Evolutionary conservation across 35 echinoderm and acorn worm species (phyloP).

Genomic region (Apostichopus californicus): DNA sequence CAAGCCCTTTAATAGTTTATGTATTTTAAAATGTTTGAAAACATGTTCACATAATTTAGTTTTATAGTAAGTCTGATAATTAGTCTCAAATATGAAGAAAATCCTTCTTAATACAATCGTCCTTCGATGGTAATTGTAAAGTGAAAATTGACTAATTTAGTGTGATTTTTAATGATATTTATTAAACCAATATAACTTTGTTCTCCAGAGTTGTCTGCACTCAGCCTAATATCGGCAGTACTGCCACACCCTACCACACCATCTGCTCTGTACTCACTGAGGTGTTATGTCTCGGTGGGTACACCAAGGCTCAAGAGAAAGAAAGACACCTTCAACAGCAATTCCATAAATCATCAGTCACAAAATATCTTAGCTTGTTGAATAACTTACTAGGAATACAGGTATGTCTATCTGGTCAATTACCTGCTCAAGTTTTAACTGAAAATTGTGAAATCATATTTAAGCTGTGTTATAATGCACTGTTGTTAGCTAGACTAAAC

Average conservation of each 20-base stretch:
- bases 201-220: constrained; percentile 62
- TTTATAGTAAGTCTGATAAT: too few species aligned
- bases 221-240: constrained; percentile 56
- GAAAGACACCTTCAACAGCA: constrained; percentile 65
- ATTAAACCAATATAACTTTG: neutral
- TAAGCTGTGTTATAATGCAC: too few species aligned
- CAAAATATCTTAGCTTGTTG: constrained; percentile 67
- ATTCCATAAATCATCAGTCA: constrained; percentile 52
- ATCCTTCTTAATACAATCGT: neutral
- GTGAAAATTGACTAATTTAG: neutral
- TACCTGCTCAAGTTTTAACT: too few species aligned
- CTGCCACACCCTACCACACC: constrained; percentile 82
- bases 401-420: constrained; percentile 21
- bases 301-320: constrained; percentile 64
- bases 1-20: too few species aligned
- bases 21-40: too few species aligned
- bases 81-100: too few species aligned
- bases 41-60: too few species aligned
- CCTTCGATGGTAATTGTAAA: neutral
- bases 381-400: constrained; percentile 93
- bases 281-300: constrained; percentile 54
- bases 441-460: too few species aligned
- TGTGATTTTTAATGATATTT: too few species aligned
- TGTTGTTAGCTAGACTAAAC: too few species aligned
- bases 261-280: constrained; percentile 61